Base-by-base conservation (phyloP, 2,113 vertebrate genomes). In the Callipepla californica region DNA sequence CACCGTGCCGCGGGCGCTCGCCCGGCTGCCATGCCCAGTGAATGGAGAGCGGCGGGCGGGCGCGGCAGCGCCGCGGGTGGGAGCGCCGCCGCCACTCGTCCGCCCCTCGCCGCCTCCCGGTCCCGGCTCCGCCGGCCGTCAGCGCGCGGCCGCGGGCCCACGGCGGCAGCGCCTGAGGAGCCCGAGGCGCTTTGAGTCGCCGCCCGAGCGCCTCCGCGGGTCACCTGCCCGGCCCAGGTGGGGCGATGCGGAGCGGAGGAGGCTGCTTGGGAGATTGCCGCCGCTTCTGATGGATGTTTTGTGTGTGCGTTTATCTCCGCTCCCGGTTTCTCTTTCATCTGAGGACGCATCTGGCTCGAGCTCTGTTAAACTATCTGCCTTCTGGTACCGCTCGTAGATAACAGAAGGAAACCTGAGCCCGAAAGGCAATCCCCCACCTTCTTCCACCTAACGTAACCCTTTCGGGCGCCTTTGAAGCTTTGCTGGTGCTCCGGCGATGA, bases 171-270 rank as follows among this genome's bases (percentile, higher is more conserved):
- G 63, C 66, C 70, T 22, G 75, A 38, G 66, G 58, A 32, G 65
- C 42, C 6, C 12, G 42, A 62, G 2, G 69, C 58, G 73, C 48
- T 16, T 8, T 15, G 80, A 51, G 8, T 13, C 12, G 6, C 8
- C 68, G 1, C 68, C 18, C 40, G 1, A 36, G 6, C 69, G 25
- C 51, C 62, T 36, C 32, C 11, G 51, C 51, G 51, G 73, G 57
- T 79, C 38, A 96, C 94, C 80, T 97, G 96, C 96, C 95, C 96
- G 91, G 96, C 93, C 94, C 96, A 70, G 97, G 89, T 79, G 88
- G 45, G 96, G 95, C 92, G 77, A 95, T 95, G 96, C 94, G 40
- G 93, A 73, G 94, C 96, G 95, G 96, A 94, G 95, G 94, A 95
- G 57, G 72, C 83, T 65, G 94, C 93, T 92, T 81, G 42, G 74